Evolutionary conservation across 1,140 invertebrate species (phyloP).

Genomic region (Augochlora pura): DNA sequence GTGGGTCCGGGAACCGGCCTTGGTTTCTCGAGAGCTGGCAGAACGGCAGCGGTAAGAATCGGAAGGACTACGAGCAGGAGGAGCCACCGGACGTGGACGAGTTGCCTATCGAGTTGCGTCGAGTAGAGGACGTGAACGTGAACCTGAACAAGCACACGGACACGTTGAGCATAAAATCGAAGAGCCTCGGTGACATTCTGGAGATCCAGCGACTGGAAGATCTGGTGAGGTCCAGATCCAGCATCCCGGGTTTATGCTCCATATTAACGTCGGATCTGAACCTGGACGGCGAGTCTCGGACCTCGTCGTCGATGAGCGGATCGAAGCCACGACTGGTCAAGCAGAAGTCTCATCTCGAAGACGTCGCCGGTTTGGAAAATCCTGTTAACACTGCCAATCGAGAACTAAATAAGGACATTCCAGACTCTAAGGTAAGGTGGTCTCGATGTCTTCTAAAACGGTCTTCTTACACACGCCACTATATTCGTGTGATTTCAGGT

Average conservation of each 20-base stretch:
- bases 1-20: conserved; percentile 81
- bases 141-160: conserved; percentile 78
- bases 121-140: conserved; percentile 88
- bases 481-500: not conserved
- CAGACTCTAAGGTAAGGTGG: conserved; percentile 68
- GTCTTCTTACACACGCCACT: too few relatives aligned
- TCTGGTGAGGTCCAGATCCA: conserved; percentile 87
- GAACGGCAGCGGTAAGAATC: conserved; percentile 78
- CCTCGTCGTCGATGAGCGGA: conserved; percentile 65
- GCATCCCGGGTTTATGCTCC: conserved; percentile 84
- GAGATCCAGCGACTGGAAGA: conserved; percentile 83
- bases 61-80: conserved; percentile 81
- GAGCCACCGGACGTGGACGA: conserved; percentile 86
- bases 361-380: conserved; percentile 66
- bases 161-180: conserved; percentile 85
- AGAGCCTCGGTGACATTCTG: conserved; percentile 90
- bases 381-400: conserved; percentile 75
- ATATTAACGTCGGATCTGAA: conserved; percentile 69
- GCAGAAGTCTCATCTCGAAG: conserved; percentile 74
- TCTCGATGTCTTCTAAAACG: too few relatives aligned
- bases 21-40: conserved; percentile 92
- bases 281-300: conserved; percentile 65
- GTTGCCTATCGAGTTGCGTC: conserved; percentile 92
- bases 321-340: conserved; percentile 74
- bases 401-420: conserved; percentile 70